These are phyloP conservation scores for Threskiornis aethiopicus DNA, from an alignment of 2,797 vertebrate genomes.

Conservation along the genomic window DNA sequence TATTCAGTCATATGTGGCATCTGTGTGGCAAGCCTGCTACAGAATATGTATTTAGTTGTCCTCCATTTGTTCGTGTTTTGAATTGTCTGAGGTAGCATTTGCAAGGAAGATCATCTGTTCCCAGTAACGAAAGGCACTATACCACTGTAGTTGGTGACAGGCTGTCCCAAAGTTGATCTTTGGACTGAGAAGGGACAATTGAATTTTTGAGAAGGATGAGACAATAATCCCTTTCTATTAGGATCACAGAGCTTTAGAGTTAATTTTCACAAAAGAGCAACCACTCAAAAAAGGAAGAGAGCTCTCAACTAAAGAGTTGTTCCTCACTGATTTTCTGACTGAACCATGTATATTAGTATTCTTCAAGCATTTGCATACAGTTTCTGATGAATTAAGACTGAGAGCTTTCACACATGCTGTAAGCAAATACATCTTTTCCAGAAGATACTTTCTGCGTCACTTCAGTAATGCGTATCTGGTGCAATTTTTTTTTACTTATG, in stretches of 20 bases:
- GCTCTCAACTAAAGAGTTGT: background rate
- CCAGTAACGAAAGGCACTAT: background rate
- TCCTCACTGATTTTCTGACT: background rate
- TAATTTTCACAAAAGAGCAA: background rate
- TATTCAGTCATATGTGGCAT: background rate
- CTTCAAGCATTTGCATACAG: background rate
- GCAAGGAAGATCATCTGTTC: background rate
- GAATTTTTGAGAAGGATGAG: background rate
- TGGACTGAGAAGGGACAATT: background rate
- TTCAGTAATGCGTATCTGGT: background rate
- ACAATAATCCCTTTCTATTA: background rate
- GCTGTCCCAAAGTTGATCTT: background rate
- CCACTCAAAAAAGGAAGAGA: background rate
- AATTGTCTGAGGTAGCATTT: background rate
- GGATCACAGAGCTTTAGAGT: background rate
- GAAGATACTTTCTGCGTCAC: background rate
- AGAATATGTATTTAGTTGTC: background rate
- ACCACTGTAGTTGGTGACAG: background rate
- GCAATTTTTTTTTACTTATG: background rate
- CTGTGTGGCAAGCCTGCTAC: accelerated
- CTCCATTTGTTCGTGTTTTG: background rate
- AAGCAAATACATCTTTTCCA: background rate
- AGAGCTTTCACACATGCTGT: background rate
- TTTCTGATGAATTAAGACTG: background rate
- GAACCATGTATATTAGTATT: background rate